phyloP scores from a whole-genome alignment of 2,113 vertebrate species.

The Poicephalus gulielmi region DNA sequence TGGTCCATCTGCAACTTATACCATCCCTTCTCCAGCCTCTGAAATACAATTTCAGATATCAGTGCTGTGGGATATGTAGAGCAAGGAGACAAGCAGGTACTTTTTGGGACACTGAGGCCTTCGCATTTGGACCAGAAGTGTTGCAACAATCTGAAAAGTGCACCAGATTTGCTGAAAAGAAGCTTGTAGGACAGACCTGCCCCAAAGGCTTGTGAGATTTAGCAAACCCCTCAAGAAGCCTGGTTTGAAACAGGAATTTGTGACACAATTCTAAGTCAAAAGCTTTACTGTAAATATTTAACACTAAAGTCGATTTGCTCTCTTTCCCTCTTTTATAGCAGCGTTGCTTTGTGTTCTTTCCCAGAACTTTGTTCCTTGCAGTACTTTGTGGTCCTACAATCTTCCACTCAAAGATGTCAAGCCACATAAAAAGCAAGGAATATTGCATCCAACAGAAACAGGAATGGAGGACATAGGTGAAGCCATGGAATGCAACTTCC shows the following conservation, averaged over 20 bases:
- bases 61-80: not conserved
- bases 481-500: no score
- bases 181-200: not conserved
- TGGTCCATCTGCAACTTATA: not conserved
- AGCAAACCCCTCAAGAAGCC: not conserved
- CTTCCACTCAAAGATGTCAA: not conserved
- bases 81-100: not conserved
- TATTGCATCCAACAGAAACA: not conserved
- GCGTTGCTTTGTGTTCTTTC: accelerated
- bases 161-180: not conserved
- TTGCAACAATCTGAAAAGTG: not conserved
- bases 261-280: not conserved
- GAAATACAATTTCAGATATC: not conserved
- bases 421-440: not conserved
- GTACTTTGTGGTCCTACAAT: not conserved
- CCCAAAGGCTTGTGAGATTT: not conserved
- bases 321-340: not conserved
- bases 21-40: not conserved
- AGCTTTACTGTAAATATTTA: not conserved
- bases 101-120: not conserved
- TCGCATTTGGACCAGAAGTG: not conserved
- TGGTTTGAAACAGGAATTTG: not conserved
- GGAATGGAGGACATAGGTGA: not conserved
- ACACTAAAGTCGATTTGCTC: not conserved
- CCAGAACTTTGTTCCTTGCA: not conserved